These are phyloP conservation scores for Lepus europaeus DNA, from an alignment of 2,113 vertebrate species.

Conservation along the genomic window DNA sequence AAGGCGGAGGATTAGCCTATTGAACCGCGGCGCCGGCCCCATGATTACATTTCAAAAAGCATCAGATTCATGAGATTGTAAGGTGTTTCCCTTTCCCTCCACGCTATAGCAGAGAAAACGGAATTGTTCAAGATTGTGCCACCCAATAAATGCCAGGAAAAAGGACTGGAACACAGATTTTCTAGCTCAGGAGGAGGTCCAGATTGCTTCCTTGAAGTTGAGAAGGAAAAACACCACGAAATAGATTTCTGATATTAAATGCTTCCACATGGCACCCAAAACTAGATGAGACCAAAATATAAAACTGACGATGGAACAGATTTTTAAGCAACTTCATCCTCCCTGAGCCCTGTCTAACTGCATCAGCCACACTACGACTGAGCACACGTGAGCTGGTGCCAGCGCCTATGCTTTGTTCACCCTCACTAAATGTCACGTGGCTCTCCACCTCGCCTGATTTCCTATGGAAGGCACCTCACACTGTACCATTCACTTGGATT, in stretches of 20 bases:
- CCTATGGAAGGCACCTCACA: background rate
- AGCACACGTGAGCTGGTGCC: background rate
- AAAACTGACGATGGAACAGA: background rate
- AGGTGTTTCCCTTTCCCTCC: background rate
- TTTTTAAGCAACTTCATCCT: background rate
- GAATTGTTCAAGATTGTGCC: background rate
- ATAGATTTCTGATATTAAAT: background rate
- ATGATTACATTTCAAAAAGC: constrained; percentile 4
- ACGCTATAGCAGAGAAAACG: background rate
- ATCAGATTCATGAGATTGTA: background rate
- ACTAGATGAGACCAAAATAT: background rate
- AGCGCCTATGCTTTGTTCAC: background rate
- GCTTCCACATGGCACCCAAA: background rate
- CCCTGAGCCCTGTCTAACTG: background rate
- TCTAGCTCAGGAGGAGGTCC: background rate
- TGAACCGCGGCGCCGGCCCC: no score
- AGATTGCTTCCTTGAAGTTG: background rate
- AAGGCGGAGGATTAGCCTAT: no score
- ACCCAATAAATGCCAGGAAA: background rate
- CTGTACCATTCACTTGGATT: background rate
- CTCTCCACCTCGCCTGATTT: background rate
- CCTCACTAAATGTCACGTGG: background rate
- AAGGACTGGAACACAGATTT: background rate
- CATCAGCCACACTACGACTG: background rate
- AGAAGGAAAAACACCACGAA: background rate